These are phyloP conservation scores for Microcebus murinus DNA, from an alignment of 2,113 vertebrate species.

Conservation along the genomic window DNA sequence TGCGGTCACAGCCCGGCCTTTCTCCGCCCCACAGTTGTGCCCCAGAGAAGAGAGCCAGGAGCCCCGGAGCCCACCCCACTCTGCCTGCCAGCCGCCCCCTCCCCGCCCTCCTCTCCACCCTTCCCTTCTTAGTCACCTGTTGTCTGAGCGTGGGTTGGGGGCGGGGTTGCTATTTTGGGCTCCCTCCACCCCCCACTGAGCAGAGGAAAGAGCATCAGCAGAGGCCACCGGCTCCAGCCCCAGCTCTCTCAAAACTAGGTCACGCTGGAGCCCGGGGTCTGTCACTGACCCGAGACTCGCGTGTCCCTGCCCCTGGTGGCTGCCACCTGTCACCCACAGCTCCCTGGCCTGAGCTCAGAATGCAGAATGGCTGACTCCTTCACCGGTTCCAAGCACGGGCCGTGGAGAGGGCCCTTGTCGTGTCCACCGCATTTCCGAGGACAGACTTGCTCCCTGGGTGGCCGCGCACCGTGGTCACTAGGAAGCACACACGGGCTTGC, in stretches of 20 bases:
- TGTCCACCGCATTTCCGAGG: rapidly evolving
- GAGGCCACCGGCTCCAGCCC: neutral
- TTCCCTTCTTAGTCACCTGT: neutral
- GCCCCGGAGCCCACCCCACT: neutral
- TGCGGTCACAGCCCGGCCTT: too few relatives aligned
- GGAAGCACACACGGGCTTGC: neutral
- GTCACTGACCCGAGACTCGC: rapidly evolving
- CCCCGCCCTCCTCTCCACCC: neutral
- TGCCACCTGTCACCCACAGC: neutral
- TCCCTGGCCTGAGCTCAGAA: neutral
- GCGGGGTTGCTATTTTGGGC: constrained; percentile 54
- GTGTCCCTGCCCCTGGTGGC: neutral
- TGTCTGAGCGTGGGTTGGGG: neutral
- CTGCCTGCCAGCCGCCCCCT: neutral
- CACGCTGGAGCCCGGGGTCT: neutral
- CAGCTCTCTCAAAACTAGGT: neutral
- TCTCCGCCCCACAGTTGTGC: neutral
- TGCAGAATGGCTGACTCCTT: neutral
- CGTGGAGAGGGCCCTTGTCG: neutral
- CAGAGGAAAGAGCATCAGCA: neutral
- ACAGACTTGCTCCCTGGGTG: neutral
- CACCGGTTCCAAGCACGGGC: rapidly evolving
- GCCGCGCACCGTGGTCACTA: rapidly evolving
- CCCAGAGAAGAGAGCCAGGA: neutral
- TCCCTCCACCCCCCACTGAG: neutral